Base-by-base conservation (phyloP, 1,140 invertebrate species). In the Megalopta genalis region DNA sequence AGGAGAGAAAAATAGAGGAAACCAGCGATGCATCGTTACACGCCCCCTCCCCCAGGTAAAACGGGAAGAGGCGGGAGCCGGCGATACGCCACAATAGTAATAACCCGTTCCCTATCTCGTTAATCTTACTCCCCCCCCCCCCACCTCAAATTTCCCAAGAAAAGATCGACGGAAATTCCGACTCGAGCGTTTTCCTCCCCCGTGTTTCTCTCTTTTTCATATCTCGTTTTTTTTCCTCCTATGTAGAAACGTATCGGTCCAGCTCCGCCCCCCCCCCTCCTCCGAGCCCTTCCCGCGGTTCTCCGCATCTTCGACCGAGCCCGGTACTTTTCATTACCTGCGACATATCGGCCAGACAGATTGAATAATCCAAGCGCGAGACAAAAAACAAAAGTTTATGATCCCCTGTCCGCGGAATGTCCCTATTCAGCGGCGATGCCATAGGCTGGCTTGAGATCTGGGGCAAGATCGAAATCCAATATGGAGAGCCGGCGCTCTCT, bases 351-450 rank as follows among this genome's bases (percentile, higher is more conserved):
- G 63, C 73, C 46, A 49, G 77, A 79, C 70, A 59, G 70, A 73
- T 79, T 60, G 77, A 79, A 73, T 25, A 69, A 79, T 73, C 32
- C 25, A 32, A 79, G 73, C 46, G 23, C 49, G 32, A 49, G 46
- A 65, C 21, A 63, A 68, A 75, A 81, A 81, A 27, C 54, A 80
- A 82, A 85, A 84, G 72, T 86, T 84, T 84, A 84, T 79, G 80
- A 77, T 71, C 66, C 18, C 49, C 62, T 65, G 69, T 73, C 46
- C 69, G 67, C 32, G 23, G 37, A 72, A 69, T 59, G 39, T 57
- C 16, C 27, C 62, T 66, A 78, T 78, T 78, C 77, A 65, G 18
- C 69, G 60, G 23, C 46, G 49, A 57, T 57, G 69, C 10, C 60
- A 65, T 39, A 64, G 46, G 60, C 49, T 10, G 62, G 57, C 52